These are phyloP conservation scores for Hydrolagus colliei DNA, from an alignment of 2,797 vertebrate species.

Conservation along the genomic window DNA sequence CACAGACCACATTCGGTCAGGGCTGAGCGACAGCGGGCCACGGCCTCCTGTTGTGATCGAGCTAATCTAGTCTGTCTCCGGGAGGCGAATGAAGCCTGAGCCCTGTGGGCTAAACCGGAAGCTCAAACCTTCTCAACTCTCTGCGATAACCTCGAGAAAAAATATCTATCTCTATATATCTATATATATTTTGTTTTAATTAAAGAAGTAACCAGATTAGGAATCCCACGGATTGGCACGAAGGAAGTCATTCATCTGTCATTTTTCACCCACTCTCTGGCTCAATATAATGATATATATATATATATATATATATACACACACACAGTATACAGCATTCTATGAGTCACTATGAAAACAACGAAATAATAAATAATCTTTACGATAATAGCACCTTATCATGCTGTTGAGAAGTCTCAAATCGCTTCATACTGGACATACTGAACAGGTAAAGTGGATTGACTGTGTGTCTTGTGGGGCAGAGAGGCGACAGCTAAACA, in stretches of 20 bases:
- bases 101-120: constrained; percentile 11
- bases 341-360: too few relatives aligned
- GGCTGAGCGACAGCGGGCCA: neutral
- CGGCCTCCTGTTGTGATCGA: neutral
- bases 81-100: neutral
- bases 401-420: too few relatives aligned
- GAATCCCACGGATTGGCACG: neutral
- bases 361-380: too few relatives aligned
- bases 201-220: constrained; percentile 3
- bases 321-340: too few relatives aligned
- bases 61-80: neutral
- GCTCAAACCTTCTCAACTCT: neutral
- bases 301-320: too few relatives aligned
- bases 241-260: neutral
- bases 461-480: too few relatives aligned
- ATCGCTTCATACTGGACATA: too few relatives aligned
- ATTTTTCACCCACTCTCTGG: constrained; percentile 16
- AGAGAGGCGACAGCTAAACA: too few relatives aligned
- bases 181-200: too few relatives aligned
- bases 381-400: too few relatives aligned
- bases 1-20: neutral
- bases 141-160: neutral
- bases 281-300: neutral
- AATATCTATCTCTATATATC: too few relatives aligned
- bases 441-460: too few relatives aligned